phyloP scores from a whole-genome alignment of 2,113 vertebrate genomes.

The Oryzias melastigma region DNA sequence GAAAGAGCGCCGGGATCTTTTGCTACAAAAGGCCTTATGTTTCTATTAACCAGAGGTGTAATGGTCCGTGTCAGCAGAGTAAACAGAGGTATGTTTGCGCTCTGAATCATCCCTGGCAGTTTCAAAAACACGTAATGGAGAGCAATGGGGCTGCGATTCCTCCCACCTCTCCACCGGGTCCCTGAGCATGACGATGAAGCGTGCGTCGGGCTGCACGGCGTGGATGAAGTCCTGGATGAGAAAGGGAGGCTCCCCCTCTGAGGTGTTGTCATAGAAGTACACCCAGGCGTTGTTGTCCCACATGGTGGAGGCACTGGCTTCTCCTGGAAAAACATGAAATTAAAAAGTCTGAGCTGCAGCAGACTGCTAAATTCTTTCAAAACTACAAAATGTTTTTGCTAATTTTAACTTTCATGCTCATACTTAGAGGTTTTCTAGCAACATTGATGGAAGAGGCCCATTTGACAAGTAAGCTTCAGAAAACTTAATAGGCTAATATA shows the following conservation, averaged over 20 bases:
- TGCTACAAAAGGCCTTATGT: conserved; percentile 27
- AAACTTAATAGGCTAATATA: not conserved
- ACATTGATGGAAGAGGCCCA: not conserved
- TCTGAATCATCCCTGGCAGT: not conserved
- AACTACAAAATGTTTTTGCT: not conserved
- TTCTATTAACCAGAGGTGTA: conserved; percentile 27
- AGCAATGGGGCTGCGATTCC: not conserved
- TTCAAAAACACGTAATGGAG: not conserved
- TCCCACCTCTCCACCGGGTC: conserved; percentile 93
- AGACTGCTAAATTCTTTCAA: not conserved
- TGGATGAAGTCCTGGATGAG: conserved; percentile 95
- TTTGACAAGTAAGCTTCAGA: not conserved
- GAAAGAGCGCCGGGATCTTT: conserved; percentile 10
- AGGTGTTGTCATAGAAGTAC: conserved; percentile 89
- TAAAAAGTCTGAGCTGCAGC: not conserved
- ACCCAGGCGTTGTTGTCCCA: conserved; percentile 98
- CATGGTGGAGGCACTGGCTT: conserved; percentile 98
- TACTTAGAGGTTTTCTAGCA: not conserved
- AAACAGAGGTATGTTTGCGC: conserved; percentile 15
- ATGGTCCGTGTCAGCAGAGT: conserved; percentile 20
- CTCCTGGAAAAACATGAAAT: conserved; percentile 74
- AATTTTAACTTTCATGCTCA: too few species aligned
- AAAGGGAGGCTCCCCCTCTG: conserved; percentile 88
- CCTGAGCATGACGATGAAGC: conserved; percentile 93
- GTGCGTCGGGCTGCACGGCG: conserved; percentile 87